Conservation (phyloP, 2,113 vertebrate genomes). For the Bungarus multicinctus region DNA sequence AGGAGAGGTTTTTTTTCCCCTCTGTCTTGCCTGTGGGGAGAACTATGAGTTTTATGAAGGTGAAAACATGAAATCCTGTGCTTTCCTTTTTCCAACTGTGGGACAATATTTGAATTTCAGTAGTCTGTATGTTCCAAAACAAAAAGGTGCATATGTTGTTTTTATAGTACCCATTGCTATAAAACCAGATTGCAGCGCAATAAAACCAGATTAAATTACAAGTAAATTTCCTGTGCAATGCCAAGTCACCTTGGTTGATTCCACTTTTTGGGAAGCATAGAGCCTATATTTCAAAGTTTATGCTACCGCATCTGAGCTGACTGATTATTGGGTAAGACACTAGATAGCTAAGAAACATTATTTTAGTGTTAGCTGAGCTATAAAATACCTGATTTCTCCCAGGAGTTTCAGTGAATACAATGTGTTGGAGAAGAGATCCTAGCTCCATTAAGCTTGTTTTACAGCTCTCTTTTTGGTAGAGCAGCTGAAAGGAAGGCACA, state of each 20-base stretch:
- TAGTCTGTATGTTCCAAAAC: background rate
- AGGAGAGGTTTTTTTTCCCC: background rate
- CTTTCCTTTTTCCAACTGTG: background rate
- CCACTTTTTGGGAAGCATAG: background rate
- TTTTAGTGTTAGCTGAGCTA: background rate
- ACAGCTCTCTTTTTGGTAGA: background rate
- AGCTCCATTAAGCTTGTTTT: conserved; percentile 12
- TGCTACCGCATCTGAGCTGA: background rate
- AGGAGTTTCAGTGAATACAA: background rate
- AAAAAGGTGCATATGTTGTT: background rate
- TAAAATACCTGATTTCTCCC: conserved; percentile 10
- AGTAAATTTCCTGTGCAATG: background rate
- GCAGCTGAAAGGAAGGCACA: background rate
- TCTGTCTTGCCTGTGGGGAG: background rate
- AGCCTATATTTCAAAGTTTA: background rate
- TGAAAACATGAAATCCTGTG: background rate
- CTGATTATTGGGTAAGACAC: background rate
- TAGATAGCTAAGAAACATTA: background rate
- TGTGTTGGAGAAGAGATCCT: background rate
- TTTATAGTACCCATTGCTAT: background rate
- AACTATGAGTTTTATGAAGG: background rate
- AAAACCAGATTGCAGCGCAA: background rate
- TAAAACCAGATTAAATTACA: background rate
- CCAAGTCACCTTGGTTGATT: background rate
- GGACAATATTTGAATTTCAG: background rate